Evolutionary conservation across 2,797 vertebrate genomes (phyloP), one percentile per base, ranked within the genome.

Genomic region (Benthosema pterotum): DNA sequence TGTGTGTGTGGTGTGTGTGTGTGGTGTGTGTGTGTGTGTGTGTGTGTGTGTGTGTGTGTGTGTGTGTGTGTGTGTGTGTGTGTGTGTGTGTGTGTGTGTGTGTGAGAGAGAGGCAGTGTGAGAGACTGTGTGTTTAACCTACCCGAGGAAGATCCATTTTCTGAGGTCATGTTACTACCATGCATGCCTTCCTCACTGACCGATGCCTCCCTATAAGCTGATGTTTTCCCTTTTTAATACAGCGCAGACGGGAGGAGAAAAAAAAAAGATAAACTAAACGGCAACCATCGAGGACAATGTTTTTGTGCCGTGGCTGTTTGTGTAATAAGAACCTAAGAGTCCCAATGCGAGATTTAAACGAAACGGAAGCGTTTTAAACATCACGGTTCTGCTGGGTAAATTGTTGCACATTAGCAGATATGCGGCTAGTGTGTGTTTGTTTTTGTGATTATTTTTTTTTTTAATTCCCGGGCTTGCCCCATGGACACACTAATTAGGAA

Each of bases 111-210:
- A 74, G 83, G 81, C 67, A 65, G 83, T 62, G 78, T 19, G 65
- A 43, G 61, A 55, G 42, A 72, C 78, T 72, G 83, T 82, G 82
- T 83, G 74, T 88, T 84, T 88, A 88, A 88, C 83, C 84, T 80
- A 86, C 80, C 87, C 75, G 71, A 83, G 72, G 82, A 87, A 84
- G 81, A 87, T 85, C 80, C 79, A 72, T 79, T 82, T 80, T 84
- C 83, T 65, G 85, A 87, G 88, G 86, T 90, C 83, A 83, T 83
- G 81, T 84, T 75, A 81, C 78, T 77, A 79, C 80, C 65, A 63
- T 49, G 69, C 71, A 83, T 71, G 61, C 80, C 82, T 82, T 81
- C 83, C 79, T 80, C 69, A 16, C 74, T 85, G 78, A 86, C 83
- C 83, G 87, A 80, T 84, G 83, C 84, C 71, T 82, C 81, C 72